These are phyloP conservation scores for Prolemur simus DNA, from an alignment of 2,113 vertebrate species.

Conservation along the genomic window DNA sequence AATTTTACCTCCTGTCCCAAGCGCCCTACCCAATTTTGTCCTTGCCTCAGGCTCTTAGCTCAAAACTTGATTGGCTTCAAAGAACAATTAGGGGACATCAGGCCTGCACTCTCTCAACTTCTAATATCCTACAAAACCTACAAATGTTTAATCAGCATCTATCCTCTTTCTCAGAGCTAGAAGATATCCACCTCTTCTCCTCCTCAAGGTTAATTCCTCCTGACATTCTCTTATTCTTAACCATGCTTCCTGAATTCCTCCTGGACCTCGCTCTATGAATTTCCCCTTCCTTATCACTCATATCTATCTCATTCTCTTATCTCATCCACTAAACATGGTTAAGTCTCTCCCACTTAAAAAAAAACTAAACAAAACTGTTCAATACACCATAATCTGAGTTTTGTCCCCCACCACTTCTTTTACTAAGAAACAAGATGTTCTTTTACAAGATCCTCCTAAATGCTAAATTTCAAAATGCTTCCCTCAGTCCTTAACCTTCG, in stretches of 20 bases:
- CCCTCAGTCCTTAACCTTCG: not conserved
- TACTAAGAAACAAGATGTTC: not conserved
- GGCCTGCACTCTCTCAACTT: not conserved
- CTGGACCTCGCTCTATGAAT: not conserved
- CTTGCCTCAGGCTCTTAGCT: conserved; percentile 36
- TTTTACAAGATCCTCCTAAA: not conserved
- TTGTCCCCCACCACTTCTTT: not conserved
- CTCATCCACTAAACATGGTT: not conserved
- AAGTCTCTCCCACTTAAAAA: not conserved
- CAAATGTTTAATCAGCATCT: not conserved
- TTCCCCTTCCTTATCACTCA: not conserved
- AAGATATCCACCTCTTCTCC: not conserved
- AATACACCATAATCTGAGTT: not conserved
- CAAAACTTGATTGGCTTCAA: conserved; percentile 17
- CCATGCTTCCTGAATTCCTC: not conserved
- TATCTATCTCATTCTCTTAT: not conserved
- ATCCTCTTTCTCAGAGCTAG: not conserved
- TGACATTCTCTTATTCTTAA: not conserved
- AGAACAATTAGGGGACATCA: conserved; percentile 35
- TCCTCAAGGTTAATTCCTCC: not conserved
- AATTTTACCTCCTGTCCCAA: conserved; percentile 12
- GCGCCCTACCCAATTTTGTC: not conserved
- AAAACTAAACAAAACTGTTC: not conserved
- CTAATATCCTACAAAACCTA: not conserved
- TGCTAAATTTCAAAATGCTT: not conserved